phyloP scores from a whole-genome alignment of 1,140 invertebrate genomes.

The Amphibalanus amphitrite region DNA sequence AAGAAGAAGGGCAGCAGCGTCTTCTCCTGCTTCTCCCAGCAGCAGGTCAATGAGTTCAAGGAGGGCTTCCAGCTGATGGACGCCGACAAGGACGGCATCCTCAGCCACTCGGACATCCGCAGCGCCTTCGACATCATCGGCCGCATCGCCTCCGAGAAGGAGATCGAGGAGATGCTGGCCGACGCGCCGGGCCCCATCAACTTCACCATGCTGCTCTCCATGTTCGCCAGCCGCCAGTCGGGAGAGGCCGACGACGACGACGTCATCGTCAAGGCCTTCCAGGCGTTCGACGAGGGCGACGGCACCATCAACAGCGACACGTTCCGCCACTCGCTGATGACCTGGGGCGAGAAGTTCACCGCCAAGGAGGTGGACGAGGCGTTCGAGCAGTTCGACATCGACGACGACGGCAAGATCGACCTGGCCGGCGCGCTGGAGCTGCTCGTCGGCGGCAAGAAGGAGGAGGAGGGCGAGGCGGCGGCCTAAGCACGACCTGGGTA shows the following conservation, averaged over 20 bases:
- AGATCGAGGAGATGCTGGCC: slow-evolving; percentile 73
- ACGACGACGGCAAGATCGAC: slow-evolving; percentile 82
- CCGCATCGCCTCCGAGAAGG: slow-evolving; percentile 69
- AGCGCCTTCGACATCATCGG: slow-evolving; percentile 89
- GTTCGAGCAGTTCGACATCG: slow-evolving; percentile 86
- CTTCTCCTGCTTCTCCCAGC: slow-evolving; percentile 87
- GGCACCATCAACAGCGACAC: slow-evolving; percentile 47
- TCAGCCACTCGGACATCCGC: slow-evolving; percentile 87
- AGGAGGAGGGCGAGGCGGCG: slow-evolving; percentile 39
- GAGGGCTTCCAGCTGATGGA: slow-evolving; percentile 98
- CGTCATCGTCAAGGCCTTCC: slow-evolving; percentile 63
- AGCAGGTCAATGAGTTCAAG: slow-evolving; percentile 89
- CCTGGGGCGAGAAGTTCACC: slow-evolving; percentile 92
- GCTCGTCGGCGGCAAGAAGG: slow-evolving; percentile 62
- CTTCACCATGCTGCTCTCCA: slow-evolving; percentile 81
- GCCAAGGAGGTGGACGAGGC: slow-evolving; percentile 83
- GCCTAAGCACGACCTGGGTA: background rate
- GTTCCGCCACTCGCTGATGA: slow-evolving; percentile 81
- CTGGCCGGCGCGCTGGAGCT: slow-evolving; percentile 68
- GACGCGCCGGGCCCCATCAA: slow-evolving; percentile 85
- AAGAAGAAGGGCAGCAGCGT: slow-evolving; percentile 49
- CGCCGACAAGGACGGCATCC: slow-evolving; percentile 93
- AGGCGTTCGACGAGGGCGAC: slow-evolving; percentile 76
- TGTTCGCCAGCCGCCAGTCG: slow-evolving; percentile 51
- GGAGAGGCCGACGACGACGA: slow-evolving; percentile 34